Evolutionary conservation across 2,888 invertebrate species (phyloP), one percentile per base, ranked within the genome.

Genomic region (Eupelmus urozonus): DNA sequence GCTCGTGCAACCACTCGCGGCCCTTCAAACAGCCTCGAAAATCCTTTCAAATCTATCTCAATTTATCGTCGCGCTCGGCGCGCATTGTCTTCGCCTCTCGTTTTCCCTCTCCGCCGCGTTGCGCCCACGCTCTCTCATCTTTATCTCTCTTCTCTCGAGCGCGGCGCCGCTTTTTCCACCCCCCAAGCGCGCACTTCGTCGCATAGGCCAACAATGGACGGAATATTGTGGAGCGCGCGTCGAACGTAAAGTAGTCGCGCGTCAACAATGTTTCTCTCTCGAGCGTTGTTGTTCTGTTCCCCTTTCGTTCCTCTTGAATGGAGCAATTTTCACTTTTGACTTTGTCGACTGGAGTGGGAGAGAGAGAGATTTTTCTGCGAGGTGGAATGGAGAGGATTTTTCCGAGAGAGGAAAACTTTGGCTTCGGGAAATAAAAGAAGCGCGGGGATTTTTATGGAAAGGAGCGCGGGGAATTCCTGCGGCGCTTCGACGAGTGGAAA

Each of bases 131-230:
- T 9, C 23, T 9, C 23, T 62, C 34, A 87, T 88, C 78, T 80
- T 66, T 57, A 62, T 55, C 45, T 42, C 51, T n/a, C n/a, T 16
- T 55, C 55, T 25, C 23, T 55, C 25, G 55, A 25, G 9, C 25
- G 23, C 25, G 55, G 5, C 25, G 11, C n/a, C 55, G 55, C 11
- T 55, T 25, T 55, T 25, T 25, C 11, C 67, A 20, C 9, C n/a
- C n/a, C n/a, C 25, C 34, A 34, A 5, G 9, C 34, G 34, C 9
- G 3, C 5, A 34, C 34, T 3, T 34, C 34, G 34, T 34, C 34
- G 34, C 9, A 34, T n/a, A n/a, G n/a, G 20, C 18, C 18, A 18
- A 70, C 87, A 87, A 87, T 88, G 87, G 86, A 84, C 40, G 67
- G 67, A 76, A 76, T n/a, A n/a, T 70, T 70, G 76, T 76, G 20